These are phyloP conservation scores for Dioctria linearis DNA, from an alignment of 2,888 invertebrate genomes.

Conservation along the genomic window DNA sequence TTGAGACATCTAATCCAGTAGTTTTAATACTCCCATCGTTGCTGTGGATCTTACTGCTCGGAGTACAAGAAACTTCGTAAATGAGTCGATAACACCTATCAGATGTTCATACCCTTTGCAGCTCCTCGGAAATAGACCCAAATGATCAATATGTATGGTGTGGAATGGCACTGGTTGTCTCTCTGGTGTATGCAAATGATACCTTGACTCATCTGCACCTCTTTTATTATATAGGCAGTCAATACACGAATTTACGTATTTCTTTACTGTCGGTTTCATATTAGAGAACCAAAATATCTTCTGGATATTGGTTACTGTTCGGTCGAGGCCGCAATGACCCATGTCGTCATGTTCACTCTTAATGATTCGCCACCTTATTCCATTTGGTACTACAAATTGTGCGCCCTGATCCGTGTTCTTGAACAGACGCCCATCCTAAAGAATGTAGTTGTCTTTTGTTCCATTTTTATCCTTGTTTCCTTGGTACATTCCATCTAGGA, in stretches of 20 bases:
- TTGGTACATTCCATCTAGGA: background rate
- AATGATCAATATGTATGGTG: slow-evolving; percentile 31
- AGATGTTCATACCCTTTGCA: slow-evolving; percentile 14
- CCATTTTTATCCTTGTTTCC: background rate
- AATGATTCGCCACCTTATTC: slow-evolving; percentile 21
- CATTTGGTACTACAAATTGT: background rate
- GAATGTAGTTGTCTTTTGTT: background rate
- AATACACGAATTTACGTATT: slow-evolving; percentile 52
- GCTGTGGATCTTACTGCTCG: background rate
- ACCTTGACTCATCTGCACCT: slow-evolving; percentile 31
- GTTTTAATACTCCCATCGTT: background rate
- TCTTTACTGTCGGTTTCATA: slow-evolving; percentile 45
- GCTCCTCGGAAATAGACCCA: slow-evolving; percentile 44
- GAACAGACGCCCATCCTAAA: slow-evolving; percentile 11
- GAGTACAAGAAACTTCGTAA: slow-evolving; percentile 31
- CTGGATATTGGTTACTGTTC: slow-evolving; percentile 45
- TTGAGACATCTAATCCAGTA: slow-evolving; percentile 1
- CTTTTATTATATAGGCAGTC: slow-evolving; percentile 55
- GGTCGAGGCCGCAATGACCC: slow-evolving; percentile 54
- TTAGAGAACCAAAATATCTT: slow-evolving; percentile 55
- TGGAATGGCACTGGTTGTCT: slow-evolving; percentile 46
- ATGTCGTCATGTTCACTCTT: slow-evolving; percentile 53
- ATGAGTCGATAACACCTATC: slow-evolving; percentile 2
- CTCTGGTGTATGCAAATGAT: slow-evolving; percentile 51
- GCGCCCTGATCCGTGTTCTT: background rate